Evolutionary conservation across 2,113 vertebrate genomes (phyloP).

Genomic region (Falcunculus frontatus): DNA sequence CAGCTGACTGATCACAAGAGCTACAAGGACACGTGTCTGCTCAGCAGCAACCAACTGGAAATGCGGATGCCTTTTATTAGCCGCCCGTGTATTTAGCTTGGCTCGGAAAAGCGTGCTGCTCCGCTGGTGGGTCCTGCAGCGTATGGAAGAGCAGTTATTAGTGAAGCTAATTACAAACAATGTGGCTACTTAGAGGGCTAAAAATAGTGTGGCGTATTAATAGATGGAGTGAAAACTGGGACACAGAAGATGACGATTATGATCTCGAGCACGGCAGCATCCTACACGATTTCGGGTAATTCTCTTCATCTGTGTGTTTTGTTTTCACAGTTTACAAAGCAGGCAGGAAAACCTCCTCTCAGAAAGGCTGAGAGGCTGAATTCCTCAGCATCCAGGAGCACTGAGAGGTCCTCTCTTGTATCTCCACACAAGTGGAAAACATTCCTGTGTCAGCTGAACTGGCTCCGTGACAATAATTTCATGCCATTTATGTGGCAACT

Average conservation of each 20-base stretch:
- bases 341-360: not conserved
- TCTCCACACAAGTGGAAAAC: not conserved
- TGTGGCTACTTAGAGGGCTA: not conserved
- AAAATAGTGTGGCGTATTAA: not conserved
- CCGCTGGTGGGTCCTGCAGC: not conserved
- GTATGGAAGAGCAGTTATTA: not conserved
- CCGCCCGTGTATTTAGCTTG: not conserved
- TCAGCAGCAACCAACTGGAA: not conserved
- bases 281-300: not conserved
- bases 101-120: not conserved
- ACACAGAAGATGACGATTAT: not conserved
- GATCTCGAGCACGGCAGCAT: not conserved
- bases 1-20: constrained; percentile 21
- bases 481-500: not conserved
- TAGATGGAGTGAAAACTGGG: constrained; percentile 16
- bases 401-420: not conserved
- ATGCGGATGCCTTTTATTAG: constrained; percentile 9
- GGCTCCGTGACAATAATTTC: not conserved
- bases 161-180: constrained; percentile 30
- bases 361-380: not conserved
- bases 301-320: not conserved
- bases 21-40: not conserved
- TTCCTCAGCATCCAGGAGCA: not conserved
- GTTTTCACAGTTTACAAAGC: not conserved
- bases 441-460: not conserved